Conservation (phyloP, 37 sponge, comb jelly and placozoan genomes). For the Crambe crambe region DNA sequence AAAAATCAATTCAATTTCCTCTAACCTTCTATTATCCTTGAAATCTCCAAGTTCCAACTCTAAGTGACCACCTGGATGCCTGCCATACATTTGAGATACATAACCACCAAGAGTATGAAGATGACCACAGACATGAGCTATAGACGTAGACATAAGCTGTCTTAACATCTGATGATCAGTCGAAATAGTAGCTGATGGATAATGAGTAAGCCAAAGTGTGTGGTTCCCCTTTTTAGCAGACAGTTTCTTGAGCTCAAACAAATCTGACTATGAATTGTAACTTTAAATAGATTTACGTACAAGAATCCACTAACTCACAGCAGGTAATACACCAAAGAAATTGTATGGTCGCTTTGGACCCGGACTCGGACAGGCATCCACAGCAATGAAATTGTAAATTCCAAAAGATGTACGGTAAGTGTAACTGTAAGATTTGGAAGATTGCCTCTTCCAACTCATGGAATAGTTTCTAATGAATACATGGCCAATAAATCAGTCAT, state of each 20-base stretch:
- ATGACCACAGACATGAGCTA: conserved; percentile 90
- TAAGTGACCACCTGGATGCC: conserved; percentile 73
- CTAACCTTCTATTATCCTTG: conserved; percentile 55
- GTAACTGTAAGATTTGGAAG: conserved; percentile 55
- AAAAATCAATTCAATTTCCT: neutral
- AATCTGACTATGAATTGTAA: conserved; percentile 33
- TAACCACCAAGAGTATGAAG: conserved; percentile 67
- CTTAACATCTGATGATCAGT: conserved; percentile 51
- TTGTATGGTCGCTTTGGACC: conserved; percentile 88
- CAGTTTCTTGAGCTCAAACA: neutral
- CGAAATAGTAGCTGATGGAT: conserved; percentile 73
- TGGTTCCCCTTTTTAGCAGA: conserved; percentile 32
- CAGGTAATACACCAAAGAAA: conserved; percentile 86
- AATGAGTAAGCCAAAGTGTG: conserved; percentile 85
- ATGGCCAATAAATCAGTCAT: neutral
- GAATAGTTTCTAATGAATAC: conserved; percentile 27
- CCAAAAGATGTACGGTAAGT: conserved; percentile 69
- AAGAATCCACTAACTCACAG: conserved; percentile 28
- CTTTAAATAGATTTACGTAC: neutral
- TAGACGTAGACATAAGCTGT: conserved; percentile 47
- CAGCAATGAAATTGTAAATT: conserved; percentile 71
- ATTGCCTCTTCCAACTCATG: conserved; percentile 25
- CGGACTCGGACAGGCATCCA: conserved; percentile 83
- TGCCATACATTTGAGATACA: conserved; percentile 56
- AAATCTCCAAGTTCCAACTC: conserved; percentile 90